A percentile compares a stretch with the other conserved stretches of the same genome.
phyloP scores from a whole-genome alignment of 2,888 invertebrate species.

The Gandaritis pyraliata region DNA sequence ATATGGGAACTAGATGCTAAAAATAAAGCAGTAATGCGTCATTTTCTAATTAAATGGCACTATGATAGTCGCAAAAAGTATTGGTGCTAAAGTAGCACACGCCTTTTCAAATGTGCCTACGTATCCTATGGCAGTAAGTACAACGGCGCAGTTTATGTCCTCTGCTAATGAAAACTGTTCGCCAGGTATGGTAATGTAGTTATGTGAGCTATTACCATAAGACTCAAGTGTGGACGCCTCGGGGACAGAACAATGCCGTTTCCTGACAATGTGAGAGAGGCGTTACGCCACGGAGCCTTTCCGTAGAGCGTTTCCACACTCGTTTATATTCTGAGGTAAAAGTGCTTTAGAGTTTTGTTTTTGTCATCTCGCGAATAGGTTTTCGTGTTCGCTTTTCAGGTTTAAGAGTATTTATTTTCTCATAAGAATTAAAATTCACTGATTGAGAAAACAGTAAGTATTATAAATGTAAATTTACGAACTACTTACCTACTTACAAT shows the following conservation, averaged over 20 bases:
- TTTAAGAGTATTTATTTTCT: no score
- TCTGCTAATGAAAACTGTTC: conserved; percentile 52
- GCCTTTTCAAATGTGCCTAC: background rate
- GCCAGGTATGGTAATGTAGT: conserved; percentile 59
- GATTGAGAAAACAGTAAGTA: no score
- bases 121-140: background rate
- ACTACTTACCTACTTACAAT: no score
- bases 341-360: background rate
- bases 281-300: conserved; percentile 50
- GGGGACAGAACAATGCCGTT: conserved; percentile 64
- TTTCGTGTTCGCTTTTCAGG: no score
- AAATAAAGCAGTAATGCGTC: no score
- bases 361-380: background rate
- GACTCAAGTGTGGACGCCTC: conserved; percentile 54
- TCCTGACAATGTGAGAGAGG: conserved; percentile 55
- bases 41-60: no score
- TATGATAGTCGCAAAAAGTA: no score
- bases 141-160: conserved; percentile 48
- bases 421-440: no score
- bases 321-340: background rate
- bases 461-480: no score
- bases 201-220: conserved; percentile 48
- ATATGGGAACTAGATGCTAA: no score
- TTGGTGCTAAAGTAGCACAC: no score
- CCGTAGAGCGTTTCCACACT: conserved; percentile 40